A percentile compares a stretch with the other conserved stretches of the same genome.
phyloP scores from a whole-genome alignment of 2,888 invertebrate species.

The Drosophila recens region DNA sequence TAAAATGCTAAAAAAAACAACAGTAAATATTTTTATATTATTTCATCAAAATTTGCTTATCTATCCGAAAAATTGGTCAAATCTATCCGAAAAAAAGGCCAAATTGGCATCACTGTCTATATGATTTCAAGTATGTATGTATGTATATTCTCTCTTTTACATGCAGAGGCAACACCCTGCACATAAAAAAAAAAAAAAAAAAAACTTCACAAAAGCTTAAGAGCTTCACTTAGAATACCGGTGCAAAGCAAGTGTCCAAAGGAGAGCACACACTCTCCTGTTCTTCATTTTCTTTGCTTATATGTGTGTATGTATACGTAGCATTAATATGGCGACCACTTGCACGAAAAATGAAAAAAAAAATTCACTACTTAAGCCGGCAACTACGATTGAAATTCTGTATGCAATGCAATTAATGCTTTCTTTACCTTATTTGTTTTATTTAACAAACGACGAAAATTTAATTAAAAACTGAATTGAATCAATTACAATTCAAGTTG shows the following conservation, averaged over 20 bases:
- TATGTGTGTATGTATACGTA: slow-evolving; percentile 41
- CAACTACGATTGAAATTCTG: background rate
- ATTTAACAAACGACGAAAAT: slow-evolving; percentile 51
- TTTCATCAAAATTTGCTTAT: too few relatives aligned
- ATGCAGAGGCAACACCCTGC: slow-evolving; percentile 49
- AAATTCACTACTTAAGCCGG: slow-evolving; percentile 47
- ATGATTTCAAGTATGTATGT: background rate
- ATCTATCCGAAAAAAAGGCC: too few relatives aligned
- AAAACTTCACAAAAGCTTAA: slow-evolving; percentile 2
- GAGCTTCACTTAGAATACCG: slow-evolving; percentile 48
- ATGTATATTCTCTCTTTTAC: slow-evolving; percentile 9
- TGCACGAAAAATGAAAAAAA: slow-evolving; percentile 26
- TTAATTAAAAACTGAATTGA: slow-evolving; percentile 46
- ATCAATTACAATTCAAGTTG: slow-evolving; percentile 49
- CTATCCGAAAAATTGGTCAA: too few relatives aligned
- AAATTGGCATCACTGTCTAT: too few relatives aligned
- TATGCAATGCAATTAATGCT: background rate
- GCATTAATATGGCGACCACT: slow-evolving; percentile 60
- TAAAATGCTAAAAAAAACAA: too few relatives aligned
- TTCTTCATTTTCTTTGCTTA: background rate
- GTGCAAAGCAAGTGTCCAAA: slow-evolving; percentile 50
- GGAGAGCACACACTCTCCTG: slow-evolving; percentile 20
- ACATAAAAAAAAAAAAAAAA: slow-evolving; percentile 38
- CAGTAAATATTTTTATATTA: too few relatives aligned
- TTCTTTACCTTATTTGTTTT: slow-evolving; percentile 61